Percentiles rank a stretch among this genome's conserved stretches.
phyloP scores from a whole-genome alignment of 1,140 invertebrate genomes.

The Formica exsecta region DNA sequence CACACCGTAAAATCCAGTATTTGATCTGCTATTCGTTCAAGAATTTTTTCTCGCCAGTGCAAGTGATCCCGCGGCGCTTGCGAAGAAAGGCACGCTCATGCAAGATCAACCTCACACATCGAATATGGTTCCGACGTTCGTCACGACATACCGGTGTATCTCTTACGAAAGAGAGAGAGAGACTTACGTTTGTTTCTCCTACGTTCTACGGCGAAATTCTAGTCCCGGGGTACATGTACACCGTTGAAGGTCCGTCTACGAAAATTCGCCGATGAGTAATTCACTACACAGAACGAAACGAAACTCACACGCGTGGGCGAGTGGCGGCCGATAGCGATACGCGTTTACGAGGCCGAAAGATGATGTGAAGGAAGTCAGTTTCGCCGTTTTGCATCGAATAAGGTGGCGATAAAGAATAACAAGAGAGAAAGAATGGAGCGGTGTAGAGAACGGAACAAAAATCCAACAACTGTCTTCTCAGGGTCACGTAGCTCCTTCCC shows the following conservation, averaged over 20 bases:
- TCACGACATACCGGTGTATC: background rate
- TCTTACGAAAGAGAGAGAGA: background rate
- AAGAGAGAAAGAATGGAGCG: background rate
- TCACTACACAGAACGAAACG: constrained; percentile 69
- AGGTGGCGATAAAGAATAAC: constrained; percentile 2
- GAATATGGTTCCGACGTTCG: background rate
- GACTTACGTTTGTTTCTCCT: constrained; percentile 76
- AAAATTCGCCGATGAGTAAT: constrained; percentile 36
- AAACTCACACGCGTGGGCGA: constrained; percentile 10
- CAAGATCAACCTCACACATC: background rate
- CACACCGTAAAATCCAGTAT: background rate
- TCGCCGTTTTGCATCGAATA: constrained; percentile 6
- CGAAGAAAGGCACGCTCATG: constrained; percentile 28
- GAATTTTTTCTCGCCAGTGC: background rate
- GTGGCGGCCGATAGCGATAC: constrained; percentile 7
- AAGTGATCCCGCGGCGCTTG: background rate
- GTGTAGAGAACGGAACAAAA: constrained; percentile 7
- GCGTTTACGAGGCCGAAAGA: background rate
- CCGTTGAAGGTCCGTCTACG: constrained; percentile 50
- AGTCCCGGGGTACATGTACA: constrained; percentile 72
- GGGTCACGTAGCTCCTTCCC: constrained; percentile 85
- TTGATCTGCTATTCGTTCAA: background rate
- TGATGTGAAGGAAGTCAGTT: background rate
- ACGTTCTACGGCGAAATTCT: constrained; percentile 68
- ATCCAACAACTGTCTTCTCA: constrained; percentile 69